Base-by-base conservation (phyloP, 2,113 vertebrate species). In the Electrona antarctica region DNA sequence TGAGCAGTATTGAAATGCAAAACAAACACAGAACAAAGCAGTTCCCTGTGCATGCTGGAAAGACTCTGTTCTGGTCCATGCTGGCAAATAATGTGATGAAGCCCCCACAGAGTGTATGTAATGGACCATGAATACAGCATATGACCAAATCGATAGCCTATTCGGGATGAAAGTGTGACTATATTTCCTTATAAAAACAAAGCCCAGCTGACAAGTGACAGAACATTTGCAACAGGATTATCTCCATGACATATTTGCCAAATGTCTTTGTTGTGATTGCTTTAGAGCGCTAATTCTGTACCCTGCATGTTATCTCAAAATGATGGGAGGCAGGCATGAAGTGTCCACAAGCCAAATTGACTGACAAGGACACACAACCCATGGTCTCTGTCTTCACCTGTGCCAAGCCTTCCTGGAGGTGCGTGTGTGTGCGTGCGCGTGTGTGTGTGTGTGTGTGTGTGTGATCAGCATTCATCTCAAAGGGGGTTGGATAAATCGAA, bases 401-500 rank as follows among this genome's bases (percentile, higher is more conserved):
- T 64, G 74, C 55, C 41, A 50, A 59, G 28, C 59, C 12, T 28
- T 71, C 67, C 49, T 1, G 54, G 54, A 28, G 41, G 54, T 3
- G 14, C 6, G 55, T 4, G 51, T 54, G 59, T 15, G 13, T 48
- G 56, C 11, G 49, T 13, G 60, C 8, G 12, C 3, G 10, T 60
- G 64, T 47, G 59, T 10, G 21, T 10, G 56, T 64, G 49, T 46
- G 51, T 54, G 59, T n/a, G 33, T 10, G 33, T 46, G 59, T 60
- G 58, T 61, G 41, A 79, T 77, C 69, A 74, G 82, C 69, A 49
- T 41, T 58, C 68, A 69, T 68, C 78, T 74, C 8, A 3, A 67
- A 69, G 74, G 68, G 64, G 15, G 48, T 64, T 85, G 33, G 71
- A 88, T 83, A 56, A 83, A 88, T 84, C 48, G n/a, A 87, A 82